Base-by-base conservation (phyloP, 2,113 vertebrate genomes). In the Amazona vittata region DNA sequence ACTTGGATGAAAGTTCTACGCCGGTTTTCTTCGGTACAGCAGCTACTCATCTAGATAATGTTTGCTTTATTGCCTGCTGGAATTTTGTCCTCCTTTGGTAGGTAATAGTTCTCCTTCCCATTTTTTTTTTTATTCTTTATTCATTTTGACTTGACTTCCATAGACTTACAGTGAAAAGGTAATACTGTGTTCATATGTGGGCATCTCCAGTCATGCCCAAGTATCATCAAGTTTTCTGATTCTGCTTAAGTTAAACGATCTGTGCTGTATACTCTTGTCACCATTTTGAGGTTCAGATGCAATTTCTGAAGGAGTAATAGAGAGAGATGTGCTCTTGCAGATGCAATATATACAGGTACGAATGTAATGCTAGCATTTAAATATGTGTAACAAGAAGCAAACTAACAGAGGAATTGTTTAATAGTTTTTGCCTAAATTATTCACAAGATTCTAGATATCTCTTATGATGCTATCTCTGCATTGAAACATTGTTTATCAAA, bases 141-240 rank as follows among this genome's bases (percentile, higher is more conserved):
- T 83, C 14, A 9, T 83, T 77, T 18, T 57, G 39, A 15, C 5
- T 10, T 50, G 25, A 39, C 5, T 68, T 94, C 8, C 41, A 0
- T 21, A 2, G 60, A 43, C 18, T 26, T 46, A 24, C 1, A 63
- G 11, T 39, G 53, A 71, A 89, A 67, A 4, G 11, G 3, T 55
- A 49, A 47, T 31, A 13, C 1, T 63, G 7, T 26, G 9, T 83
- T 70, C 52, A 50, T 28, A 15, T 0, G 0, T 35, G 7, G 43
- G 57, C 33, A 35, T 24, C 21, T 35, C 13, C 6, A 9, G 9
- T 59, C 33, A 35, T 35, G 57, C 13, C 8, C 13, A 24, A 4
- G 4, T 24, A 24, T 15, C 33, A 68, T 71, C 5, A 78, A 44
- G 9, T 53, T 77, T 70, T 74, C 13, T 83, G 21, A 25, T 80